A percentile compares a stretch with the other conserved stretches of the same genome.
Conservation (phyloP, 2,888 invertebrate species). For the Aphodius granarius region DNA sequence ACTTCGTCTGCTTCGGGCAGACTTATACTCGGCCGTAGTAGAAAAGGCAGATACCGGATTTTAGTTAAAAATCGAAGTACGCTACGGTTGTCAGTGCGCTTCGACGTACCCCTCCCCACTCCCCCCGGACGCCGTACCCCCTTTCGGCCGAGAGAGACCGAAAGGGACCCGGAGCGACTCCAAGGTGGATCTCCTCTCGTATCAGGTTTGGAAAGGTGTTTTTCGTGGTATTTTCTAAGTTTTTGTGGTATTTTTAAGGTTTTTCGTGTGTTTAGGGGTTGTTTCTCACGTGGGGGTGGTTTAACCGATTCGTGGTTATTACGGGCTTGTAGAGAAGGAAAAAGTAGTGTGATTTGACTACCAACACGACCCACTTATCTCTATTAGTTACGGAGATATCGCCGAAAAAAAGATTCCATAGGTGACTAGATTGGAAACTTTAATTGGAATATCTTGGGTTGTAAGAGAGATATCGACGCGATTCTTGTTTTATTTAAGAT, state of each 20-base stretch:
- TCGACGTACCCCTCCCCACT: constrained; percentile 44
- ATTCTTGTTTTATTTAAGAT: not conserved
- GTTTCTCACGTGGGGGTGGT: not conserved
- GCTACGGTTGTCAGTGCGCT: constrained; percentile 43
- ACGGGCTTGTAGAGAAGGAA: not conserved
- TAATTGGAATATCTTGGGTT: not conserved
- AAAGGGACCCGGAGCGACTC: too few species aligned
- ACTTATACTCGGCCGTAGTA: constrained; percentile 21
- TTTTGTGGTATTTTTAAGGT: not conserved
- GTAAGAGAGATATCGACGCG: not conserved
- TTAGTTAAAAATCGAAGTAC: constrained; percentile 55
- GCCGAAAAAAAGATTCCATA: not conserved
- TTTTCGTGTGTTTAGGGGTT: not conserved
- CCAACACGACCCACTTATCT: not conserved
- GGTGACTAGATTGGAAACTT: not conserved
- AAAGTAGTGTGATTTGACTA: not conserved
- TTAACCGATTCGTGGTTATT: too few species aligned
- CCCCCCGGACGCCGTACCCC: constrained; percentile 37
- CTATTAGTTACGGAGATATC: not conserved
- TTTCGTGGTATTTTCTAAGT: not conserved
- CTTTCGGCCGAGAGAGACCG: too few species aligned
- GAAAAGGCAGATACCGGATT: constrained; percentile 52
- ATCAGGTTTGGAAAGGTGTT: too few species aligned
- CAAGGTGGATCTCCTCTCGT: too few species aligned
- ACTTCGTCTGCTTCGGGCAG: constrained; percentile 29